Conservation (phyloP, 53 echinoderm and acorn worm genomes). For the Crossaster papposus region DNA sequence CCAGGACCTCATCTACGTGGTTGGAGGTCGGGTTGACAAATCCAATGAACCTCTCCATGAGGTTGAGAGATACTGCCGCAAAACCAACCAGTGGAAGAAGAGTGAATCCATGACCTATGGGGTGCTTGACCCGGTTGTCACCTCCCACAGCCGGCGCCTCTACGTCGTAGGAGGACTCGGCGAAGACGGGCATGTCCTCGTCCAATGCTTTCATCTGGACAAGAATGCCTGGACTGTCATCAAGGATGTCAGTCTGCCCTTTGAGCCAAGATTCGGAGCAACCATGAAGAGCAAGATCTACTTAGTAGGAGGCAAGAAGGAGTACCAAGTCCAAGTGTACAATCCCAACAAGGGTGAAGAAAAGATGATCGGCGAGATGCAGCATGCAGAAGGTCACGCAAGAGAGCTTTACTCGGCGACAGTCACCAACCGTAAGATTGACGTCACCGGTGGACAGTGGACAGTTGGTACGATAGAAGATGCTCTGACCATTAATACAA, state of each 20-base stretch:
- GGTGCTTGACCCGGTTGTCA: slow-evolving; percentile 92
- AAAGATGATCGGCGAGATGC: slow-evolving; percentile 84
- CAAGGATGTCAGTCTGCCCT: slow-evolving; percentile 73
- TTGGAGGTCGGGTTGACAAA: slow-evolving; percentile 80
- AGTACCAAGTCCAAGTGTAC: slow-evolving; percentile 92
- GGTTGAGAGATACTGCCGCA: slow-evolving; percentile 87
- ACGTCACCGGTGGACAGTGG: slow-evolving; percentile 97
- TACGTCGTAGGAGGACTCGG: slow-evolving; percentile 90
- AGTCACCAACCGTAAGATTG: slow-evolving; percentile 93
- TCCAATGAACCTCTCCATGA: slow-evolving; percentile 80
- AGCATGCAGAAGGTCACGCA: slow-evolving; percentile 93
- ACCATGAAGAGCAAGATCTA: slow-evolving; percentile 98
- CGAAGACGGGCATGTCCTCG: slow-evolving; percentile 79
- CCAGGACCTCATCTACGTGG: slow-evolving; percentile 88
- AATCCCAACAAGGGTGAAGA: slow-evolving; percentile 93
- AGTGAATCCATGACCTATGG: slow-evolving; percentile 93
- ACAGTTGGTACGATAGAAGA: slow-evolving; percentile 90
- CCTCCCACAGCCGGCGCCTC: slow-evolving; percentile 83
- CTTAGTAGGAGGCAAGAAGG: slow-evolving; percentile 90
- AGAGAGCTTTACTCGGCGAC: slow-evolving; percentile 98
- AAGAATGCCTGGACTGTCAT: slow-evolving; percentile 95
- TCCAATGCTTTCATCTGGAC: slow-evolving; percentile 97
- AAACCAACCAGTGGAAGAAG: slow-evolving; percentile 81
- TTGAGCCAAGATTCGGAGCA: slow-evolving; percentile 87
- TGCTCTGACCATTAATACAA: slow-evolving; percentile 92